Percentiles rank a stretch among this genome's conserved stretches.
phyloP scores from a whole-genome alignment of 2,113 vertebrate genomes.

The Actinemys pallida region DNA sequence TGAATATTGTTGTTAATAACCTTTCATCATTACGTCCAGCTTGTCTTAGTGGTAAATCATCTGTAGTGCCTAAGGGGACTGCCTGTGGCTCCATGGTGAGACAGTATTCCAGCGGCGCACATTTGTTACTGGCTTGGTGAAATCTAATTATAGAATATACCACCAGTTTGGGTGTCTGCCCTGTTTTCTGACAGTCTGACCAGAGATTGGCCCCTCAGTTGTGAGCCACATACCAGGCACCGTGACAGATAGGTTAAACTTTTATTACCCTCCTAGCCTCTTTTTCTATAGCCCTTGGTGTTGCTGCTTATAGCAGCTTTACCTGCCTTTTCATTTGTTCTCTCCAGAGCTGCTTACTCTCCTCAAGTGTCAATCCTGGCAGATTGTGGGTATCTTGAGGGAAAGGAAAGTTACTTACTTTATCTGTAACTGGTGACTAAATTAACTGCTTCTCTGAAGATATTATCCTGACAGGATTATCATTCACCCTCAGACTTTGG shows the following conservation, averaged over 20 bases:
- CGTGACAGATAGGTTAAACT: neutral
- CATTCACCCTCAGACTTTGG: neutral
- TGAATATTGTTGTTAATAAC: neutral
- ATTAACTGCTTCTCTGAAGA: neutral
- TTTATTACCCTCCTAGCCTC: neutral
- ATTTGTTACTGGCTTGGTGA: neutral
- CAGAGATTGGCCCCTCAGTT: neutral
- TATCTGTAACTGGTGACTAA: neutral
- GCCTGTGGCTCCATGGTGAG: neutral
- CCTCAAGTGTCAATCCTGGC: neutral
- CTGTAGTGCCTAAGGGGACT: neutral
- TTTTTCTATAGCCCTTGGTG: neutral
- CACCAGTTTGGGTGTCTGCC: neutral
- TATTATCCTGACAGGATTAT: neutral
- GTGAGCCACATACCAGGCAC: neutral
- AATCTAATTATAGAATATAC: neutral
- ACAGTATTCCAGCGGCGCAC: neutral
- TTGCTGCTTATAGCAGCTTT: neutral
- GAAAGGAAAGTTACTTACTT: neutral
- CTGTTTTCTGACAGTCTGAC: neutral
- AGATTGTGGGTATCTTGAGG: neutral
- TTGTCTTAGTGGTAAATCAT: no score
- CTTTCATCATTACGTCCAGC: neutral
- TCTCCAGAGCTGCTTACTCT: neutral
- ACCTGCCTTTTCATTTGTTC: neutral